Evolutionary conservation across 2,113 vertebrate species (phyloP), one percentile per base, ranked within the genome.

Genomic region (Smithornis capensis): DNA sequence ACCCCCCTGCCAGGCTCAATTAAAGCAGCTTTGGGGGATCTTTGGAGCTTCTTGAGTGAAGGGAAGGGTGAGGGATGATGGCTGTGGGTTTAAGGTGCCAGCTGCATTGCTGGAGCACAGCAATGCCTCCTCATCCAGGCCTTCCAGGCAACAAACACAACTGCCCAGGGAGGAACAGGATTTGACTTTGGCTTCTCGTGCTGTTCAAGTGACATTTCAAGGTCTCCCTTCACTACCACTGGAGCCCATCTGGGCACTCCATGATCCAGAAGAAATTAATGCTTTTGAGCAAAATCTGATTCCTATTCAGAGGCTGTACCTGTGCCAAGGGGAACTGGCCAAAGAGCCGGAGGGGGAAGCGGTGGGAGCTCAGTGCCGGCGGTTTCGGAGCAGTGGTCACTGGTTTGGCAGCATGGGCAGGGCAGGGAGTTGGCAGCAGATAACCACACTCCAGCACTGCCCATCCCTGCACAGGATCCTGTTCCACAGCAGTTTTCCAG

Each of bases 221-320:
- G 49, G 64, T 59, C 56, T 80, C 65, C 60, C 57, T 93, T 64
- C 2, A 3, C 42, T 19, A 2, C 78, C n/a, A 6, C 78, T 23
- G 64, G 80, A 89, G 55, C 22, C 70, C 69, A 56, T 57, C 69
- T 80, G 79, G 55, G 65, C 71, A 35, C 74, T 84, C 57, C 59
- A 31, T 10, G 3, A 24, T 63, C 79, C 76, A 69, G 79, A 56
- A 68, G 45, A 83, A 93, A 92, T 83, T 14, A 89, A 24, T 82
- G 91, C 83, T 95, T 96, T 94, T 90, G 75, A 95, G 88, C 29
- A 87, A 94, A 83, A 80, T 76, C 35, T 44, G 80, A 56, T 89
- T 89, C 53, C 89, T 50, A 64, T 92, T 90, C 82, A 55, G 79
- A 56, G 53, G 49, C 75, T 89, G 83, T 76, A 63, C 52, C 76